phyloP scores from a whole-genome alignment of 2,888 invertebrate species.

The Herminia tarsipennalis region DNA sequence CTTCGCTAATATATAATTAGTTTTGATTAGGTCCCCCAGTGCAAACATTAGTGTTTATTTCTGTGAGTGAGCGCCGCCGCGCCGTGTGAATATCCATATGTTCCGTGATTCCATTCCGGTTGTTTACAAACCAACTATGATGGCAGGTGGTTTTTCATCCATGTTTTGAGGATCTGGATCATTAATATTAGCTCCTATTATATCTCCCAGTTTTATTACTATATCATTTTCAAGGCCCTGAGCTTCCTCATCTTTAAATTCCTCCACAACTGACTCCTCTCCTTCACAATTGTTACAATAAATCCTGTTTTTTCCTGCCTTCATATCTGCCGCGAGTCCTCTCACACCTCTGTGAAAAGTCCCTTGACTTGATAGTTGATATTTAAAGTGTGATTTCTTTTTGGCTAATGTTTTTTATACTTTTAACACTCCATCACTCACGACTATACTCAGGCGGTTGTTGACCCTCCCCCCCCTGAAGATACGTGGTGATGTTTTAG shows the following conservation, averaged over 20 bases:
- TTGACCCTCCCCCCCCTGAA: no score
- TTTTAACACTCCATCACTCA: slow-evolving; percentile 6
- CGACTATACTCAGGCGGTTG: no score
- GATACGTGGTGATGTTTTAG: no score
- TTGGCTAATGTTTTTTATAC: slow-evolving; percentile 6
- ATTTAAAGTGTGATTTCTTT: slow-evolving; percentile 8
- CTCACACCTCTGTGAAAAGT: slow-evolving; percentile 15
- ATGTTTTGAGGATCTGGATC: background rate
- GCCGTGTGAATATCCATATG: slow-evolving; percentile 3
- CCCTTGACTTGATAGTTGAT: slow-evolving; percentile 12
- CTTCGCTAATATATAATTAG: slow-evolving; percentile 11
- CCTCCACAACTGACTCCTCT: slow-evolving; percentile 3
- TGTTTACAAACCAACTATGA: slow-evolving; percentile 7
- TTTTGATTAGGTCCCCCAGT: background rate
- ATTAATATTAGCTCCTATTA: background rate
- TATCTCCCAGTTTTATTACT: background rate
- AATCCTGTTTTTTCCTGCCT: slow-evolving; percentile 6
- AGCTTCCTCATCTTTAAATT: background rate
- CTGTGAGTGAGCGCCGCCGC: background rate
- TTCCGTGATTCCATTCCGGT: slow-evolving; percentile 2
- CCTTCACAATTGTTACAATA: slow-evolving; percentile 17
- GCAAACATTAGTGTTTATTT: background rate
- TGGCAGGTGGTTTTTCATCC: slow-evolving; percentile 1
- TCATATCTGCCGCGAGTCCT: slow-evolving; percentile 14
- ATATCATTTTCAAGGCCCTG: background rate